These are phyloP conservation scores for Phymanthus crucifer DNA, from an alignment of 92 coral and sea anemone species.

Conservation along the genomic window DNA sequence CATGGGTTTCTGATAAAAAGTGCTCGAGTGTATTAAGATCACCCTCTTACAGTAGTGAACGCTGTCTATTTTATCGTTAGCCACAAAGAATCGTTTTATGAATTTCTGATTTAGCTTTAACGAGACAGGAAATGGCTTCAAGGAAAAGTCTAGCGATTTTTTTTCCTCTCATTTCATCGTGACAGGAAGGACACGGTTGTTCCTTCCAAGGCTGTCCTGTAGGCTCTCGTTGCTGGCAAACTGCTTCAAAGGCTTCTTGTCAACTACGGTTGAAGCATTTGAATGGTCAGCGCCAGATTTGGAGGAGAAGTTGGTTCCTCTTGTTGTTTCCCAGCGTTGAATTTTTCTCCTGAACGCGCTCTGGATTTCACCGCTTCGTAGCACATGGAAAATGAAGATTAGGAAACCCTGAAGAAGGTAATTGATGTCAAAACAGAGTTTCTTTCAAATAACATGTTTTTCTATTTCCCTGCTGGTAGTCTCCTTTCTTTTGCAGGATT, in stretches of 20 bases:
- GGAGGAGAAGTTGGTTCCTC: constrained; percentile 23
- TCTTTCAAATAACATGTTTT: too few species aligned
- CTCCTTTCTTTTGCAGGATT: too few species aligned
- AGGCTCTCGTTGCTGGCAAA: constrained; percentile 18
- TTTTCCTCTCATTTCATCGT: neutral
- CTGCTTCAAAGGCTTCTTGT: constrained; percentile 1
- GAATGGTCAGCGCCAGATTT: constrained; percentile 14
- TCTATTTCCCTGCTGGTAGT: too few species aligned
- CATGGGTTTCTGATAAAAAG: too few species aligned
- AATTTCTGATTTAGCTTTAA: too few species aligned
- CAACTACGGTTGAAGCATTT: neutral
- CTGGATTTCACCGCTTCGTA: constrained; percentile 63
- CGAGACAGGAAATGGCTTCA: too few species aligned
- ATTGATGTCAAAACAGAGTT: too few species aligned
- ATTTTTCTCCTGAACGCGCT: constrained; percentile 36
- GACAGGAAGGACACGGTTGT: constrained; percentile 4
- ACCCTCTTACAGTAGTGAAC: too few species aligned
- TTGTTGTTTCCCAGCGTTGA: constrained; percentile 43
- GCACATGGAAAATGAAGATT: constrained; percentile 67
- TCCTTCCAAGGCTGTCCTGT: constrained; percentile 5
- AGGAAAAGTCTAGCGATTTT: too few species aligned
- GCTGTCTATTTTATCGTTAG: too few species aligned
- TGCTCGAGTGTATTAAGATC: too few species aligned
- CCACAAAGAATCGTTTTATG: too few species aligned
- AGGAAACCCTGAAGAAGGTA: constrained; percentile 58